A percentile compares a stretch with the other conserved stretches of the same genome.
These are phyloP conservation scores for Patiria miniata DNA, from an alignment of 35 echinoderm and acorn worm species.

Conservation along the genomic window DNA sequence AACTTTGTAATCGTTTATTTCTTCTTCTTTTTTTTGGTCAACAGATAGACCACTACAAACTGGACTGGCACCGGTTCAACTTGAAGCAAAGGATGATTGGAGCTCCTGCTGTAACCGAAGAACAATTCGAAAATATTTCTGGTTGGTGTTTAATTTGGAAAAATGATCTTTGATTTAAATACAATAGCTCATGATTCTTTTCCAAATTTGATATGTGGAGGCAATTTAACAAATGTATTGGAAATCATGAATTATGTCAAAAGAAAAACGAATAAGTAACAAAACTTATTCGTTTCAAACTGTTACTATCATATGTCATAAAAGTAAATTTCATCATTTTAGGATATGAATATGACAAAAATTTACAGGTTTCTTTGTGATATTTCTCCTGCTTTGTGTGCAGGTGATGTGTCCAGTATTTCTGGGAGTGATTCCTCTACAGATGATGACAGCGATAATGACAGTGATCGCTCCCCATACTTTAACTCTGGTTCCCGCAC, in stretches of 20 bases:
- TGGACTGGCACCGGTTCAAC: slow-evolving; percentile 98
- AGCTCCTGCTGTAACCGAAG: slow-evolving; percentile 52
- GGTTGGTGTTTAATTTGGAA: slow-evolving; percentile 35
- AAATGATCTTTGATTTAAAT: no score
- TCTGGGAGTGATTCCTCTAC: slow-evolving; percentile 74
- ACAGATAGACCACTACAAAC: slow-evolving; percentile 89
- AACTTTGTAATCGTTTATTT: background rate
- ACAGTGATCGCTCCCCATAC: slow-evolving; percentile 3
- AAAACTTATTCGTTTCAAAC: no score
- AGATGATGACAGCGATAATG: slow-evolving; percentile 37
- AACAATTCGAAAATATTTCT: slow-evolving; percentile 75
- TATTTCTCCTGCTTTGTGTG: background rate
- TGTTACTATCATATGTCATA: no score
- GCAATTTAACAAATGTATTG: no score
- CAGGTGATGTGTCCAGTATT: slow-evolving; percentile 95
- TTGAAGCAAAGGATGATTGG: slow-evolving; percentile 79
- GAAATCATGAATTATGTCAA: no score
- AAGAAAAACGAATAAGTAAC: no score
- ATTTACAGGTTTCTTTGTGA: no score
- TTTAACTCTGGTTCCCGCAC: background rate
- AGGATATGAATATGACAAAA: no score
- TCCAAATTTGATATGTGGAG: no score
- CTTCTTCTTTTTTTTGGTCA: slow-evolving; percentile 17
- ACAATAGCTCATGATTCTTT: no score
- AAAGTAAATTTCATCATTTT: no score